These are phyloP conservation scores for Axinella damicornis DNA, from an alignment of 37 sponge, comb jelly and placozoan species.

Conservation along the genomic window DNA sequence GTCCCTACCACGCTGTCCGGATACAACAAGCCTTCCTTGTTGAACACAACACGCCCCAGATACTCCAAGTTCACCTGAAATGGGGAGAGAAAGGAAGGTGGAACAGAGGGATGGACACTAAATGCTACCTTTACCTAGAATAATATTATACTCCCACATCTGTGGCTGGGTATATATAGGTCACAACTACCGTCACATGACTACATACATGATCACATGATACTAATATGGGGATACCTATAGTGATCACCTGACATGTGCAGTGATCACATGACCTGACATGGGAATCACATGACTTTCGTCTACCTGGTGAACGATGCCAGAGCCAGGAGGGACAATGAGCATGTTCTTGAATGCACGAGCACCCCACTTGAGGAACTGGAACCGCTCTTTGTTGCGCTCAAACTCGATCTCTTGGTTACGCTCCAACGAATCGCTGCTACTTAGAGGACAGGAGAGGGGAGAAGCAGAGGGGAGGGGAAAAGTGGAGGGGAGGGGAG, in stretches of 20 bases:
- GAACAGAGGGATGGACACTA: neutral
- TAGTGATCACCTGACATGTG: neutral
- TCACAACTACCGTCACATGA: too few relatives aligned
- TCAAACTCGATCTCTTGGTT: conserved; percentile 92
- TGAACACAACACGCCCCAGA: conserved; percentile 91
- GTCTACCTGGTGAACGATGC: conserved; percentile 91
- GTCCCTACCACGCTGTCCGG: conserved; percentile 97
- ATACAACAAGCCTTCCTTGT: conserved; percentile 69
- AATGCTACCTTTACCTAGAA: too few relatives aligned
- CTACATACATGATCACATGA: too few relatives aligned
- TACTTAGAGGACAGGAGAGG: conserved; percentile 1
- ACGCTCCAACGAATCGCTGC: conserved; percentile 82
- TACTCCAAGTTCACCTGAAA: conserved; percentile 91
- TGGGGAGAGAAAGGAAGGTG: neutral
- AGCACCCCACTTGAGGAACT: conserved; percentile 94
- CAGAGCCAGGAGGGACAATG: conserved; percentile 94
- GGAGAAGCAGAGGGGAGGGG: neutral
- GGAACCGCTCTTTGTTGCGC: conserved; percentile 92
- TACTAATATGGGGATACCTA: neutral
- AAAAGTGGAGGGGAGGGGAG: too few relatives aligned
- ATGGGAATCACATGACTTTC: neutral
- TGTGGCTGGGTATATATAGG: too few relatives aligned
- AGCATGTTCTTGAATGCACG: conserved; percentile 88
- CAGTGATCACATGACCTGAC: neutral
- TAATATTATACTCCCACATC: too few relatives aligned